Evolutionary conservation across 2,113 vertebrate genomes (phyloP), one percentile per base, ranked within the genome.

Genomic region (Megaleporinus macrocephalus): DNA sequence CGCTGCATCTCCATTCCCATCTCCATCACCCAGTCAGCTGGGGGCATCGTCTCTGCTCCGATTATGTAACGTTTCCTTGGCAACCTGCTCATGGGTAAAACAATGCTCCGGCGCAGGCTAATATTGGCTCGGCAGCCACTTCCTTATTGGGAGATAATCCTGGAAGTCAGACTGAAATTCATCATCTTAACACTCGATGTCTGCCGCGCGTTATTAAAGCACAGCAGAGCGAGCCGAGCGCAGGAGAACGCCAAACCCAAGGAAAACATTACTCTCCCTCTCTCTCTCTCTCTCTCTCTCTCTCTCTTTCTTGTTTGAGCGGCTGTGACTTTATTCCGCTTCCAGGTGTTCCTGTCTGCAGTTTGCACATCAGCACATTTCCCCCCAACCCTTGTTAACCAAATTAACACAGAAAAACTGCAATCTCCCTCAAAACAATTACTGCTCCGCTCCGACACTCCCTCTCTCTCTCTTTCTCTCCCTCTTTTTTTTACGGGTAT

Each of bases 61-160:
- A 92, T 95, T 94, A 94, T 92, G 91, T 91, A 94, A 93, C 27
- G 93, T 94, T 94, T 90, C 93, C 93, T 90, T 89, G 93, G 93
- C 92, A 95, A 95, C 93, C 78, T 85, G 88, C 92, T 93, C 93
- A 88, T 89, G 92, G 93, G 93, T 92, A 92, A 93, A 92, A 92
- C 91, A 92, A 93, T 88, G 88, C 83, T 90, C 55, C 88, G 70
- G 87, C 87, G 66, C 83, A 89, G 89, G 92, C 92, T 93, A 93
- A 94, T 93, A 91, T 93, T 94, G 93, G 92, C 92, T 93, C 89
- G 84, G 70, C 83, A 27, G 72, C 83, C 80, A 65, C 84, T 83
- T 86, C 75, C 85, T 83, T 83, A 87, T 83, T 88, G 84, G 84
- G 84, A 82, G 82, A 84, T 85, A 82, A 89, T 86, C 73, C 79